phyloP scores from a whole-genome alignment of 2,113 vertebrate species.

The Sebastes fasciatus region DNA sequence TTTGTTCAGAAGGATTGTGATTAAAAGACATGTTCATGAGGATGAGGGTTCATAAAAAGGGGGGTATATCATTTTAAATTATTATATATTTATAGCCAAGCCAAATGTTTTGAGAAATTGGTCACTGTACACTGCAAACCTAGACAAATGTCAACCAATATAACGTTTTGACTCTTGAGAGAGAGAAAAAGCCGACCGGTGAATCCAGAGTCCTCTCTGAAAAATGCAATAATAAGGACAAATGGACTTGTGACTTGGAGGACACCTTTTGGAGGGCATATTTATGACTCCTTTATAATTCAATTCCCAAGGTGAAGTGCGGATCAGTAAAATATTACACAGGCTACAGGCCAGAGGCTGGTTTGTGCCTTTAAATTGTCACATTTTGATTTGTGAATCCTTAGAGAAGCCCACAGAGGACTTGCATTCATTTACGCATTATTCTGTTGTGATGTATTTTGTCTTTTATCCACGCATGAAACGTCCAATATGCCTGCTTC shows the following conservation, averaged over 20 bases:
- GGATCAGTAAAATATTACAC: slow-evolving; percentile 47
- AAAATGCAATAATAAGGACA: slow-evolving; percentile 41
- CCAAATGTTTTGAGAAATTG: slow-evolving; percentile 14
- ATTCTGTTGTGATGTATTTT: slow-evolving; percentile 62
- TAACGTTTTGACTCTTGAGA: slow-evolving; percentile 12
- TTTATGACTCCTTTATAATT: slow-evolving; percentile 55
- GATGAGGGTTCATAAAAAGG: slow-evolving; percentile 9
- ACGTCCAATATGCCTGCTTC: slow-evolving; percentile 59
- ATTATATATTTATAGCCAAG: slow-evolving; percentile 20
- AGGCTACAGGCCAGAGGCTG: slow-evolving; percentile 7
- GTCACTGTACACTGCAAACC: slow-evolving; percentile 8
- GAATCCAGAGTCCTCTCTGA: slow-evolving; percentile 12
- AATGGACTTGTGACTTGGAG: slow-evolving; percentile 46
- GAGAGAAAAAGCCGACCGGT: slow-evolving; percentile 1
- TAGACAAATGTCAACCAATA: slow-evolving; percentile 27
- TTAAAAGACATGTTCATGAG: not conserved
- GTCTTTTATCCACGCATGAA: slow-evolving; percentile 58
- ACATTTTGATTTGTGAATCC: slow-evolving; percentile 69
- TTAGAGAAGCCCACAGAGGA: slow-evolving; percentile 33
- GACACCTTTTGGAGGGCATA: slow-evolving; percentile 41
- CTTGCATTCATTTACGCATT: slow-evolving; percentile 58
- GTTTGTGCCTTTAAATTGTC: slow-evolving; percentile 55
- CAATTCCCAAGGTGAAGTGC: slow-evolving; percentile 52
- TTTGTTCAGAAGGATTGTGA: not conserved
- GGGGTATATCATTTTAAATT: not conserved